Base-by-base conservation (phyloP, 2,113 vertebrate species). In the Pholis gunnellus region DNA sequence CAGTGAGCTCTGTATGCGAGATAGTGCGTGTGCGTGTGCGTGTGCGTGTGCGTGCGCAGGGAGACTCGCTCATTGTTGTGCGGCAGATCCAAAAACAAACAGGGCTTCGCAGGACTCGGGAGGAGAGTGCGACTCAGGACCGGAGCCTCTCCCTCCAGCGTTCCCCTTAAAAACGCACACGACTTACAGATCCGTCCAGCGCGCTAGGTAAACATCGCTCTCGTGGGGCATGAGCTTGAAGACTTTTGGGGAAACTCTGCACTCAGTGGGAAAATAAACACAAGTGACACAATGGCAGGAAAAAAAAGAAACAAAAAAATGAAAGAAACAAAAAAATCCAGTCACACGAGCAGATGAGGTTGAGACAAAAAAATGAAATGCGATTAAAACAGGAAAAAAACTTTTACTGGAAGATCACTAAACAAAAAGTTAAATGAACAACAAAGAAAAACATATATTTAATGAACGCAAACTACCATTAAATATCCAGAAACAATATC, bases 31-130 rank as follows among this genome's bases (percentile, higher is more conserved):
- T 78, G 87, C 86, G 86, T 87, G 86, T 56, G 52, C 20, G 48
- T 79, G 87, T 88, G 85, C 87, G 84, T 61, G 54, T 78, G 87
- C 86, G 86, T 87, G 86, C 52, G 52, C 20, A 40, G 14, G 56
- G 84, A 71, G 81, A 64, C 63, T 59, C 9, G 75, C 83, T 87
- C 78, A 93, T 94, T 93, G 91, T 92, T 93, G 89, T 86, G 78
- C 65, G 48, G 77, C 72, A 87, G 74, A 87, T 91, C 87, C 89
- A 81, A 93, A 95, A 95, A 94, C 92, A 95, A 95, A 95, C 94
- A 91, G 31, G 67, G 72, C 72, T 83, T 65, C 56, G 71, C 81
- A 59, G 83, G 80, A 88, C 77, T 73, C 69, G 27, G 82, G 4
- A 73, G 65, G 77, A 84, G 85, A 91, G 70, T 87, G 75, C 90